These are phyloP conservation scores for Maniola hyperantus DNA, from an alignment of 2,888 invertebrate genomes.

Conservation along the genomic window DNA sequence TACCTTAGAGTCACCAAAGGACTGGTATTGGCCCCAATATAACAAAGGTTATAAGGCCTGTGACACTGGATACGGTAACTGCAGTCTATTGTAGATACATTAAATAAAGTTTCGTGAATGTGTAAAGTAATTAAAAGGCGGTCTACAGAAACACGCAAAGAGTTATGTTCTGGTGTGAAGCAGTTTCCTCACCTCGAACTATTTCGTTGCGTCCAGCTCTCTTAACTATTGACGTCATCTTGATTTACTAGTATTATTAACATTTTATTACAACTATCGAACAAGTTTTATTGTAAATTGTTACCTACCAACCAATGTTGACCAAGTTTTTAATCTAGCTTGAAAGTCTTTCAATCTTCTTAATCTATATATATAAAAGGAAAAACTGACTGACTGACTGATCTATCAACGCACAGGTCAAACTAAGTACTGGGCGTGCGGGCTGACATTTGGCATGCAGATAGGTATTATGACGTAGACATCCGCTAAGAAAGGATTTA, in stretches of 20 bases:
- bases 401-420: no score
- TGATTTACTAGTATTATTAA: constrained; percentile 78
- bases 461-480: no score
- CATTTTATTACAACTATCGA: constrained; percentile 73
- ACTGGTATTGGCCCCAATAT: no score
- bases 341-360: constrained; percentile 13
- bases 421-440: no score
- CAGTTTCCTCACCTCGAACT: constrained; percentile 67
- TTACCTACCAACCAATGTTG: constrained; percentile 44
- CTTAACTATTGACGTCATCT: constrained; percentile 77
- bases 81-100: neutral
- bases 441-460: no score
- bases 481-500: no score
- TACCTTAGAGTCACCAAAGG: no score
- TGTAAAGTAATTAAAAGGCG: constrained; percentile 25
- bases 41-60: neutral
- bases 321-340: constrained; percentile 25
- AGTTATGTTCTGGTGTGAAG: constrained; percentile 47
- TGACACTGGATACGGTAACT: neutral
- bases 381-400: no score
- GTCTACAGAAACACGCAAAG: constrained; percentile 23
- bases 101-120: constrained; percentile 2
- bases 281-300: constrained; percentile 58
- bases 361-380: no score
- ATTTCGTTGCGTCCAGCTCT: constrained; percentile 68